Conservation (phyloP, 2,888 invertebrate species). For the Autographa gamma region DNA sequence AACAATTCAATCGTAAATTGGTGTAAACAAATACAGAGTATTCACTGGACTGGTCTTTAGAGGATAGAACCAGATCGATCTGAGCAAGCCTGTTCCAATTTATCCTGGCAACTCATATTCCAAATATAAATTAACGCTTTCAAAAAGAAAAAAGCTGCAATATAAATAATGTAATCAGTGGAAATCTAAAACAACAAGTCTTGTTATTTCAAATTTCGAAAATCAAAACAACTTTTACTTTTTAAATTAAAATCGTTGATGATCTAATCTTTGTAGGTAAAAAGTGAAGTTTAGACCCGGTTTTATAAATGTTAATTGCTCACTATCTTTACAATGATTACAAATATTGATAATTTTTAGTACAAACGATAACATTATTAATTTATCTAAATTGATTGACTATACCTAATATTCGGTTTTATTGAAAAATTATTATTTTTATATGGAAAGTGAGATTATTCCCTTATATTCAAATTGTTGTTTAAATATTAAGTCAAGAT, state of each 20-base stretch:
- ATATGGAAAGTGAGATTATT: not conserved
- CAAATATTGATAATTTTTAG: not conserved
- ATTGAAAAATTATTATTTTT: too few species aligned
- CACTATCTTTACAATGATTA: not conserved
- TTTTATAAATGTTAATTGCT: not conserved
- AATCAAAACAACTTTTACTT: constrained; percentile 9
- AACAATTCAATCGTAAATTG: too few species aligned
- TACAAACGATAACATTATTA: not conserved
- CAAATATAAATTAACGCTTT: too few species aligned
- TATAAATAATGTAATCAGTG: not conserved
- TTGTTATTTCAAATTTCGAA: not conserved
- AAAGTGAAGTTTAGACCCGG: constrained; percentile 4
- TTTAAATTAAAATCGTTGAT: not conserved
- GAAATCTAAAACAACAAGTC: not conserved
- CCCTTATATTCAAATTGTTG: not conserved
- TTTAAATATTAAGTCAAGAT: too few species aligned
- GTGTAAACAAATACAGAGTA: too few species aligned
- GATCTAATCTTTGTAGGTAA: not conserved
- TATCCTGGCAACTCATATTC: too few species aligned
- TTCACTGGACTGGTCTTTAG: too few species aligned
- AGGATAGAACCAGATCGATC: too few species aligned
- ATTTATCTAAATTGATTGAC: not conserved
- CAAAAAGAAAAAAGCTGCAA: not conserved
- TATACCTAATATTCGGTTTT: too few species aligned
- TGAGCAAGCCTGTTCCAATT: too few species aligned